Evolutionary conservation across 2,888 invertebrate species (phyloP), one percentile per base, ranked within the genome.

Genomic region (Hymenopus coronatus): DNA sequence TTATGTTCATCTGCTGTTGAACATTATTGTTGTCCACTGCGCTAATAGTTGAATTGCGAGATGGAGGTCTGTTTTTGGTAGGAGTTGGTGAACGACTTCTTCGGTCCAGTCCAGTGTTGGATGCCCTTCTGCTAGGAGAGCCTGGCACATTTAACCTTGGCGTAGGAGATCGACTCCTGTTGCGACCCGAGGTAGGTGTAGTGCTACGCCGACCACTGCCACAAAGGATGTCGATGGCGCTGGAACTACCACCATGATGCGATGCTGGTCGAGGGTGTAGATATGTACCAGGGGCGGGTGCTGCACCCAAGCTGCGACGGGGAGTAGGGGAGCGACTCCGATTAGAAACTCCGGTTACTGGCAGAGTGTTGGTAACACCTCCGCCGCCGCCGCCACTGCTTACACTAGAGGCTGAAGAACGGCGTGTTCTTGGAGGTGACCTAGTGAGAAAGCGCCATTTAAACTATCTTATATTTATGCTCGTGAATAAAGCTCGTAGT

Each of bases 21-120:
- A 46, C 28, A 46, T 90, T 90, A 70, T 89, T 90, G 46, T 90
- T 87, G 86, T 89, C 90, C 12, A 91, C 91, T 25, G 91, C 91
- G 28, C 90, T 89, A 89, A 91, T 91, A 90, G 94, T 94, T 90
- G 93, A 94, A 91, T 93, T 87, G 93, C 90, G 94, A 93, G 27
- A 93, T 92, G 0, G 93, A 93, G 90, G 93, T 93, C 87, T 94
- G 94, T 27, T 93, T 94, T 1, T 95, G 95, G 0, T 95, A 94
- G 91, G 94, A 93, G 90, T 95, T 94, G 88, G 93, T 93, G 0
- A 94, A 92, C 0, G 92, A 28, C 89, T 88, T 46, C 85, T 89
- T 85, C 70, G 81, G 30, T 81, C 70, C n/a, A 86, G 86, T 28
- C 70, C 28, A 6, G 86, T 86, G 15, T 86, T 86, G 81, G 28